Evolutionary conservation across 2,797 vertebrate species (phyloP).

Genomic region (Melanotaenia parkinsoni): DNA sequence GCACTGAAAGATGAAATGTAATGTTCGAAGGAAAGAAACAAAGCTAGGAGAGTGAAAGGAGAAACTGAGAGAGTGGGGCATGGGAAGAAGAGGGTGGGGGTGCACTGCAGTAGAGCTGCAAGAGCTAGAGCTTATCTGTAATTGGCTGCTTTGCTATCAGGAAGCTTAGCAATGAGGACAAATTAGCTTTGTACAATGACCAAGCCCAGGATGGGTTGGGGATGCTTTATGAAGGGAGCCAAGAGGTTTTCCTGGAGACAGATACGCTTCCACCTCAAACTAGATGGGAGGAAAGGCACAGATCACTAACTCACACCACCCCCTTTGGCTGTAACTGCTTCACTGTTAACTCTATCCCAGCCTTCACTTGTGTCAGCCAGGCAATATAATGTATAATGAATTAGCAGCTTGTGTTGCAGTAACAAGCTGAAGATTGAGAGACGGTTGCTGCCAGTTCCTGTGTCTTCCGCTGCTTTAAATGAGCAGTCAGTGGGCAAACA

Average conservation of each 20-base stretch:
- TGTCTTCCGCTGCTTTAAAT: conserved; percentile 40
- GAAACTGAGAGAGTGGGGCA: conserved; percentile 57
- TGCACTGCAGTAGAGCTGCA: conserved; percentile 76
- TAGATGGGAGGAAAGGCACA: conserved; percentile 46
- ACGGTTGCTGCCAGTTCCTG: conserved; percentile 52
- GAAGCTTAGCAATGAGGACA: conserved; percentile 80
- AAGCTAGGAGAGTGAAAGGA: conserved; percentile 54
- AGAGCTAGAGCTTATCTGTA: conserved; percentile 83
- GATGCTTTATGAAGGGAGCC: conserved; percentile 60
- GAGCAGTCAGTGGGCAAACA: conserved; percentile 31
- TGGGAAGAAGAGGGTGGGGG: conserved; percentile 61
- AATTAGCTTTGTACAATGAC: conserved; percentile 82
- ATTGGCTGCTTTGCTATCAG: conserved; percentile 83
- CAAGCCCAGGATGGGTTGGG: conserved; percentile 62
- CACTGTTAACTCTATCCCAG: conserved; percentile 54
- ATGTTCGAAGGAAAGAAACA: conserved; percentile 55
- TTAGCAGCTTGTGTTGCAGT: conserved; percentile 69
- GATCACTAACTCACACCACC: conserved; percentile 53
- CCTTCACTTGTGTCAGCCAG: conserved; percentile 53
- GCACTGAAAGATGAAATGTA: conserved; percentile 55
- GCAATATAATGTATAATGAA: conserved; percentile 66
- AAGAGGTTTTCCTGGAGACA: conserved; percentile 60
- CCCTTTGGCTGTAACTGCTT: conserved; percentile 51
- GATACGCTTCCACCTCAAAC: conserved; percentile 37
- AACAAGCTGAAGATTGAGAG: conserved; percentile 55